Evolutionary conservation across 2,113 vertebrate species (phyloP).

Genomic region (Calidris pugnax): DNA sequence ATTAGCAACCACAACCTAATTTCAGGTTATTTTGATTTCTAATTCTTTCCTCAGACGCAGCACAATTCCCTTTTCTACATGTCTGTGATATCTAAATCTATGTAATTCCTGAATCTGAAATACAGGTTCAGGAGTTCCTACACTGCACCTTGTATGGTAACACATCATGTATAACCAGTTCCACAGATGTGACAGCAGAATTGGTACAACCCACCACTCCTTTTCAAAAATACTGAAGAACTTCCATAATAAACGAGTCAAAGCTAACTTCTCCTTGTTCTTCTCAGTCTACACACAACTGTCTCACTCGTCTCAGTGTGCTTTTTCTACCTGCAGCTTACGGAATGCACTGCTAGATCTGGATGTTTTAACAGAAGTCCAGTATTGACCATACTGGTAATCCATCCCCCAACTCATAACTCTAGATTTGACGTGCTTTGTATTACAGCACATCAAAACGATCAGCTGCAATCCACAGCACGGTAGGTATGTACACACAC

Average conservation of each 20-base stretch:
- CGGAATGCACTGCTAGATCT: background rate
- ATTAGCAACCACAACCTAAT: background rate
- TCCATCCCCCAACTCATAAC: background rate
- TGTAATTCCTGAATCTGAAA: background rate
- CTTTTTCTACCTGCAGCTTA: background rate
- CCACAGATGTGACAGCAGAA: background rate
- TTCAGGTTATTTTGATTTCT: background rate
- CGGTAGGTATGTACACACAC: background rate
- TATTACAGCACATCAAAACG: background rate
- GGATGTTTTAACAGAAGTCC: background rate
- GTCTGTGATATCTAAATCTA: background rate
- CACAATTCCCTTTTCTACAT: background rate
- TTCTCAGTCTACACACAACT: background rate
- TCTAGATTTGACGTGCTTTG: background rate
- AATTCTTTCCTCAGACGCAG: background rate
- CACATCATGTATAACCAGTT: background rate
- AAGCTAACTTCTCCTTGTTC: background rate
- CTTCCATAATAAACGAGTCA: background rate
- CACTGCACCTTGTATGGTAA: background rate
- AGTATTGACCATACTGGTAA: background rate
- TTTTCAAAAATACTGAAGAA: background rate
- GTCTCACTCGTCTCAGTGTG: background rate
- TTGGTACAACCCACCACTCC: rapidly evolving
- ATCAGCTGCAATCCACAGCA: background rate
- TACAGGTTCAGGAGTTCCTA: background rate